phyloP scores from a whole-genome alignment of 2,113 vertebrate species.

The Phrynosoma platyrhinos region DNA sequence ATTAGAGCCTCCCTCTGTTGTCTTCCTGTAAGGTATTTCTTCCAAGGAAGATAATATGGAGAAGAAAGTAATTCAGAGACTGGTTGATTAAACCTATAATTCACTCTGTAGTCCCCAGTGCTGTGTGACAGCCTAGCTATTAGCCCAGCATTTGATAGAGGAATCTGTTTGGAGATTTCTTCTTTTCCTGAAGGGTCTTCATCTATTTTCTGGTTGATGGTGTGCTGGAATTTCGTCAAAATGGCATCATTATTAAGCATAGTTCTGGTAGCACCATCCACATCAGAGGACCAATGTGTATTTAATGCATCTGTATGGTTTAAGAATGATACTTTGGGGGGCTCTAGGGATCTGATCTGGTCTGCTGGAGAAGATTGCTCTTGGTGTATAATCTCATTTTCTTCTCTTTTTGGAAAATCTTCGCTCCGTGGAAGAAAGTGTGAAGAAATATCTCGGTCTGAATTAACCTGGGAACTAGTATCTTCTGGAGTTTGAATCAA shows the following conservation, averaged over 20 bases:
- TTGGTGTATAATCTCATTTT: not conserved
- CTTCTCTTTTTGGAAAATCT: not conserved
- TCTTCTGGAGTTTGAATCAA: not conserved
- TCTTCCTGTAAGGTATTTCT: constrained; percentile 15
- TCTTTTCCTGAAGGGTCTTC: not conserved
- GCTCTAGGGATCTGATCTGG: not conserved
- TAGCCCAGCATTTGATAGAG: not conserved
- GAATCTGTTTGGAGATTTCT: not conserved
- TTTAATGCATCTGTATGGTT: not conserved
- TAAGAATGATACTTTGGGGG: not conserved
- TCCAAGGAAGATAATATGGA: constrained; percentile 11
- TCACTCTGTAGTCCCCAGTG: not conserved
- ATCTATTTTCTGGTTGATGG: not conserved
- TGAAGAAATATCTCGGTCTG: not conserved
- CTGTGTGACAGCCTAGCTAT: not conserved
- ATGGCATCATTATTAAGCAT: not conserved
- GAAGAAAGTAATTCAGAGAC: not conserved
- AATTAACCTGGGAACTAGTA: not conserved
- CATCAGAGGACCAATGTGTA: not conserved
- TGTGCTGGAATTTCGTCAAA: not conserved
- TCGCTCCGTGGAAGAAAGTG: constrained; percentile 8
- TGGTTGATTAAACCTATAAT: not conserved
- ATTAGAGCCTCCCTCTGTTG: not conserved
- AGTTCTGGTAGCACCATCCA: not conserved
- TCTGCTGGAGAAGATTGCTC: not conserved